A percentile compares a stretch with the other conserved stretches of the same genome.
These are phyloP conservation scores for Phaethornis superciliosus DNA, from an alignment of 2,113 vertebrate species.

Conservation along the genomic window DNA sequence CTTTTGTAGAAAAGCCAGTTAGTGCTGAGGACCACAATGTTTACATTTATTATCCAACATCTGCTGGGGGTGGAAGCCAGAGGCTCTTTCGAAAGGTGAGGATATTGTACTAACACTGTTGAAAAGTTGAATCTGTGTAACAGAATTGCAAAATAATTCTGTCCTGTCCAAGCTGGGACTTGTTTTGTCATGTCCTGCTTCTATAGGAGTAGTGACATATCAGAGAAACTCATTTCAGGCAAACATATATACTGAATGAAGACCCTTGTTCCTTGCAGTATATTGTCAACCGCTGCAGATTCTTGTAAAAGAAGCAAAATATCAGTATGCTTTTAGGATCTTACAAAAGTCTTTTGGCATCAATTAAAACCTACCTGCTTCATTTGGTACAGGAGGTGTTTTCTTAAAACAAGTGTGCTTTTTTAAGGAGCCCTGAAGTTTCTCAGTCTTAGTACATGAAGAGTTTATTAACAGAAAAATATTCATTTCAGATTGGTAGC, in stretches of 20 bases:
- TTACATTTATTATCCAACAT: slow-evolving; percentile 93
- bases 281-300: background rate
- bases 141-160: background rate
- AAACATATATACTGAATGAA: background rate
- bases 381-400: background rate
- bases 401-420: background rate
- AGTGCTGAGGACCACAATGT: slow-evolving; percentile 93
- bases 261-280: background rate
- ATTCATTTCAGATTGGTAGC: slow-evolving; percentile 87
- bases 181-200: background rate
- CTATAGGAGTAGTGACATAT: background rate
- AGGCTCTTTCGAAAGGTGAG: slow-evolving; percentile 89
- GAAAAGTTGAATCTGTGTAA: background rate
- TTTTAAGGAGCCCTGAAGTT: background rate
- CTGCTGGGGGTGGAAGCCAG: slow-evolving; percentile 90
- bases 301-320: background rate
- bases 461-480: slow-evolving; percentile 20
- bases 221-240: background rate
- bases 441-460: background rate
- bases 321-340: background rate
- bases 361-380: background rate
- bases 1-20: slow-evolving; percentile 91
- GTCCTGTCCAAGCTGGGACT: background rate
- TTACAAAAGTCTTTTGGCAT: background rate
- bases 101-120: background rate